These are phyloP conservation scores for Odontothrips loti DNA, from an alignment of 2,888 invertebrate species.

Conservation along the genomic window DNA sequence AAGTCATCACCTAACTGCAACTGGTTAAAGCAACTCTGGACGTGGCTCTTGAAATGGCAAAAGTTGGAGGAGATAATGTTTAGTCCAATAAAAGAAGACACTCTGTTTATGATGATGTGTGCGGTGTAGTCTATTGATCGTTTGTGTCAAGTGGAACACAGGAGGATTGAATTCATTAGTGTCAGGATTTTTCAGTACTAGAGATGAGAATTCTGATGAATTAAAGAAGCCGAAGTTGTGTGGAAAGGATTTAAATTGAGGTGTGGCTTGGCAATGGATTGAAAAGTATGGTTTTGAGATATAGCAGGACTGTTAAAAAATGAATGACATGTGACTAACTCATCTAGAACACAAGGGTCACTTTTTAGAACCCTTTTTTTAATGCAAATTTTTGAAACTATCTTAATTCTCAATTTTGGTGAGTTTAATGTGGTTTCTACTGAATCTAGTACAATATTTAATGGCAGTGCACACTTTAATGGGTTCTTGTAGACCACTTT, in stretches of 20 bases:
- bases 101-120: not conserved
- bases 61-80: not conserved
- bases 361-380: no score
- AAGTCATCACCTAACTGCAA: slow-evolving; percentile 17
- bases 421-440: not conserved
- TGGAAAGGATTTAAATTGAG: slow-evolving; percentile 20
- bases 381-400: not conserved
- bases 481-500: not conserved
- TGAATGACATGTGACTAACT: no score
- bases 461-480: not conserved
- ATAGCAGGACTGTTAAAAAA: not conserved
- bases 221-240: not conserved
- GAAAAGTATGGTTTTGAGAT: not conserved
- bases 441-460: not conserved
- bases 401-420: not conserved
- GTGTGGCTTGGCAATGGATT: slow-evolving; percentile 17
- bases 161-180: slow-evolving; percentile 10
- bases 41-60: slow-evolving; percentile 11
- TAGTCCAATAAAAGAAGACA: not conserved
- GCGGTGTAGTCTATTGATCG: not conserved
- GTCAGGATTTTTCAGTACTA: not conserved
- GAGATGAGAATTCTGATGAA: slow-evolving; percentile 6
- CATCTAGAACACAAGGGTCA: no score
- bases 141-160: not conserved
- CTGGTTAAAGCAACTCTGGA: slow-evolving; percentile 2